Evolutionary conservation across 2,888 invertebrate genomes (phyloP), one percentile per base, ranked within the genome.

Genomic region (Eledone cirrhosa): DNA sequence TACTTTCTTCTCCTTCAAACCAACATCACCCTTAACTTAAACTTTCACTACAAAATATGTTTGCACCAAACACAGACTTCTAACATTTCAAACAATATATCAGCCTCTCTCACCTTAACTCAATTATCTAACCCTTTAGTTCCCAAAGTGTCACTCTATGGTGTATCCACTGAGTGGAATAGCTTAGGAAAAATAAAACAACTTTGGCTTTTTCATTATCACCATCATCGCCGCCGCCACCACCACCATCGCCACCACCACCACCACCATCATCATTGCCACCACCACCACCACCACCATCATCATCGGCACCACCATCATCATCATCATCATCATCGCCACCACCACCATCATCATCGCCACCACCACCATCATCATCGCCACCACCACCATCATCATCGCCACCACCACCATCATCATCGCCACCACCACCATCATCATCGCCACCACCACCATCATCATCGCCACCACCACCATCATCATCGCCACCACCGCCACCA

Each of bases 11-110:
- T 41, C 41, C 11, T 41, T 41, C 41, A 41, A 41, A 41, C 41
- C 11, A 41, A 41, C 5, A 5, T 41, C 8, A 41, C 41, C 41
- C 41, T 11, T 5, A 11, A 41, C 11, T 41, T 41, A 41, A 5
- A 5, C 11, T 41, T 11, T 41, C 8, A 41, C 3, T 41, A 5
- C 11, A 41, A 41, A 41, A 41, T 41, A 11, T 41, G 11, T 41
- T 41, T 41, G 41, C 41, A 41, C 41, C 41, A 41, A 41, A 41
- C 41, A 41, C 41, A 41, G 11, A 31, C 72, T 74, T 74, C 31
- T 72, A 78, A 31, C 48, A 74, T 59, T 78, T 31, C 72, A 59
- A 48, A n/a, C 41, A 33, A 65, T 33, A 33, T n/a, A n/a, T 29
- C 67, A 74, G n/a, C 53, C 24, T 29, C 31, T 53, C 24, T 48